Evolutionary conservation across 1,140 invertebrate species (phyloP), one percentile per base, ranked within the genome.

Genomic region (Papilio glaucus): DNA sequence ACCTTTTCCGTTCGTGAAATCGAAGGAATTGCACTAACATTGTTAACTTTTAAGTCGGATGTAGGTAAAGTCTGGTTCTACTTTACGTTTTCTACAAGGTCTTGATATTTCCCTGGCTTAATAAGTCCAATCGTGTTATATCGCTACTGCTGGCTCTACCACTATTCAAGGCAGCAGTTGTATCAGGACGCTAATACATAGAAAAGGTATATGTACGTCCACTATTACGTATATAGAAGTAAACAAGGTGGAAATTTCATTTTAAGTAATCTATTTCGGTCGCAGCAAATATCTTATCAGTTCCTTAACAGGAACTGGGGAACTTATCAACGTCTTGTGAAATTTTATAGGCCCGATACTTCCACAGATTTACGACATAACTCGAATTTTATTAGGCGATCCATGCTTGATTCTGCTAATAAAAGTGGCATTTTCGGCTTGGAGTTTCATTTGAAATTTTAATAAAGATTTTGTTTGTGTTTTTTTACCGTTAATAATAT

Each of bases 281-380:
- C 6, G 42, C 18, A 18, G 15, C n/a, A 49, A 49, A 9, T 8
- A 21, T 49, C 42, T 49, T 49, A 49, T 49, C 42, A 21, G 15
- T 49, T 2, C 42, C 7, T 49, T 49, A 8, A 21, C 42, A 49
- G 42, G 42, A 21, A 49, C 15, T 7, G 42, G 15, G 15, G 8
- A 49, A 49, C 61, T 62, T 62, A 62, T 62, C 61, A 62, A 38
- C 29, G 3, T 29, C 61, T 4, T 38, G 61, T 18, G 33, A 4
- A 62, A 38, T 62, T 62, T 62, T 62, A 62, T 62, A 38, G n/a
- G 33, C 33, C 38, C 24, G 29, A 49, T 62, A 62, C 61, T 37
- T 37, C 0, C 61, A 0, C 6, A 62, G 29, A 62, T 62, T 62
- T 62, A 62, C 29, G 33, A 33, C 29, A 10, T 62, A 38, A 62